Evolutionary conservation across 2,888 invertebrate species (phyloP).

Genomic region (Drosophila paramelanica): DNA sequence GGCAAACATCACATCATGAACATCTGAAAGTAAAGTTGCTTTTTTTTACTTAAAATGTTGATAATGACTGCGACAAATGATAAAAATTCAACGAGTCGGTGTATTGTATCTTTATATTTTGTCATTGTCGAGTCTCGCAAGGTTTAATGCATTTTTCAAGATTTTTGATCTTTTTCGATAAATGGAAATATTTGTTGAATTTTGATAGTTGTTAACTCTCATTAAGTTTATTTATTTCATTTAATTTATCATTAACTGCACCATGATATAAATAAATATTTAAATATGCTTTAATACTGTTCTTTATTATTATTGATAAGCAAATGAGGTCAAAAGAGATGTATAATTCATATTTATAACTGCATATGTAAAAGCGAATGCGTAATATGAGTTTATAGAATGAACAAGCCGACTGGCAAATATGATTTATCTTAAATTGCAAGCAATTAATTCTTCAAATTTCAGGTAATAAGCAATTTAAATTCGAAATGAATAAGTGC

Average conservation of each 20-base stretch:
- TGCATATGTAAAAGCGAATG: not conserved
- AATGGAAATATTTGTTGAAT: too few species aligned
- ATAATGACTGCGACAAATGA: slow-evolving; percentile 6
- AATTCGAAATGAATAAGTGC: not conserved
- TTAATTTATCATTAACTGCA: not conserved
- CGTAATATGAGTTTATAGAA: not conserved
- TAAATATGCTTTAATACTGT: slow-evolving; percentile 1
- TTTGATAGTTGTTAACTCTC: too few species aligned
- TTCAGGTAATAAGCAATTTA: not conserved
- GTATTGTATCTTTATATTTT: slow-evolving; percentile 4
- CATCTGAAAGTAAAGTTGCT: slow-evolving; percentile 60
- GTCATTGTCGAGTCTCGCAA: not conserved
- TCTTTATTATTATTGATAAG: slow-evolving; percentile 27
- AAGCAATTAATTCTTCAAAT: slow-evolving; percentile 17
- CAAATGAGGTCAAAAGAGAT: slow-evolving; percentile 1
- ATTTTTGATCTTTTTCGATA: not conserved
- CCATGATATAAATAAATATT: not conserved
- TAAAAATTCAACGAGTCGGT: slow-evolving; percentile 12
- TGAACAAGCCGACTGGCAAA: not conserved
- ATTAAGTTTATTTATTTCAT: slow-evolving; percentile 6
- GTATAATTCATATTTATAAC: not conserved
- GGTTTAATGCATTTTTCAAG: not conserved
- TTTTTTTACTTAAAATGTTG: slow-evolving; percentile 25
- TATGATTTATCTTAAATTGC: slow-evolving; percentile 7
- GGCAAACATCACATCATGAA: slow-evolving; percentile 53